Percentiles rank a stretch among this genome's conserved stretches.
Conservation (phyloP, 2,888 invertebrate species). For the Blastobasis lacticolella region DNA sequence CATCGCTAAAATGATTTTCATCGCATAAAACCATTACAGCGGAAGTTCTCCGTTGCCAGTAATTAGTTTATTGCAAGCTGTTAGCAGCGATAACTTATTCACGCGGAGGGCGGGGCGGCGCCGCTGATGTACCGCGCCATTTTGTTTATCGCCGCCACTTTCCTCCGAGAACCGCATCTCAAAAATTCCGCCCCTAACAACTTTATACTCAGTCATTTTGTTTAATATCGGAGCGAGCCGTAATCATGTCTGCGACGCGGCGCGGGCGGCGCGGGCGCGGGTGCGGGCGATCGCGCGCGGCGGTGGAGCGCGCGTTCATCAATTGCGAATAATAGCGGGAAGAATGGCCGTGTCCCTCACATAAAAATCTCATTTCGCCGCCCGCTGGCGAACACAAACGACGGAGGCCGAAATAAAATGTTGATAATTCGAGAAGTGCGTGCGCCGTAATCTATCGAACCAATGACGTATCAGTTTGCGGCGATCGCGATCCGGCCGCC, state of each 20-base stretch:
- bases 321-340: conserved; percentile 16
- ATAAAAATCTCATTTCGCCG: conserved; percentile 22
- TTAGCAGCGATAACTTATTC: too few relatives aligned
- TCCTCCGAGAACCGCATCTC: neutral
- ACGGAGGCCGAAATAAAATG: conserved; percentile 3
- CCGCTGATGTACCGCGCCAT: neutral
- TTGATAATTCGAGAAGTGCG: conserved; percentile 7
- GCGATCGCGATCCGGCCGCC: neutral
- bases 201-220: conserved; percentile 10
- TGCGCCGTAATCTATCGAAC: neutral
- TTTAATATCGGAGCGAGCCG: conserved; percentile 16
- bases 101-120: too few relatives aligned
- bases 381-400: conserved; percentile 16
- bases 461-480: neutral
- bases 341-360: conserved; percentile 17
- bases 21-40: too few relatives aligned
- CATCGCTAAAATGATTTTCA: too few relatives aligned
- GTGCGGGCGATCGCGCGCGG: conserved; percentile 4
- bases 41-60: too few relatives aligned
- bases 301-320: conserved; percentile 13
- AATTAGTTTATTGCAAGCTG: too few relatives aligned
- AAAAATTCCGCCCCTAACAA: neutral
- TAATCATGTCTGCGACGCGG: conserved; percentile 7
- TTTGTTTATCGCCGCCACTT: neutral
- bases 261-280: conserved; percentile 6